Conservation (phyloP, 2,888 invertebrate species). For the Drosophila barbarae region DNA sequence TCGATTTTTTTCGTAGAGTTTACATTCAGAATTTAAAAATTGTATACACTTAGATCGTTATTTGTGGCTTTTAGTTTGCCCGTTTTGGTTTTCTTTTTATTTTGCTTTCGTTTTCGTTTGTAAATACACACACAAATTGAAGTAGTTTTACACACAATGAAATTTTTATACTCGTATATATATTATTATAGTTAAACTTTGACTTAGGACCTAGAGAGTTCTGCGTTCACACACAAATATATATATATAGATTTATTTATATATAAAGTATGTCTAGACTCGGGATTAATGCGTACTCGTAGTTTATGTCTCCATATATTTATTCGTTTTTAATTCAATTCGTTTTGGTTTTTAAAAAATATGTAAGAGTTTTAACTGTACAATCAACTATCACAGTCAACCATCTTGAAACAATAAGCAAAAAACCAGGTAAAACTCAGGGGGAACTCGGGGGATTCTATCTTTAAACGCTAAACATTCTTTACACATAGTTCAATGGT, state of each 20-base stretch:
- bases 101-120: constrained; percentile 2
- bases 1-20: constrained; percentile 25
- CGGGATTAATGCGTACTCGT: constrained; percentile 32
- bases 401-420: constrained; percentile 69
- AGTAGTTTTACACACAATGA: constrained; percentile 63
- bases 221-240: constrained; percentile 34
- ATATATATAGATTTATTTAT: neutral
- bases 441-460: neutral
- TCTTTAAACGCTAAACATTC: constrained; percentile 24
- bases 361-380: constrained; percentile 75
- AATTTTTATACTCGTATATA: constrained; percentile 26
- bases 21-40: constrained; percentile 71
- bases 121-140: constrained; percentile 61
- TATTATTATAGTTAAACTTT: constrained; percentile 50
- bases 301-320: constrained; percentile 45
- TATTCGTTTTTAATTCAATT: constrained; percentile 41
- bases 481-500: constrained; percentile 36
- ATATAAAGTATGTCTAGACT: constrained; percentile 25
- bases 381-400: constrained; percentile 80
- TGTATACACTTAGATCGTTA: constrained; percentile 69
- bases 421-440: constrained; percentile 23
- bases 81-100: constrained; percentile 13
- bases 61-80: constrained; percentile 47
- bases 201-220: constrained; percentile 50
- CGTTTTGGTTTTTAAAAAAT: constrained; percentile 50